These are phyloP conservation scores for Crotalus viridis DNA, from an alignment of 2,113 vertebrate species.

Conservation along the genomic window DNA sequence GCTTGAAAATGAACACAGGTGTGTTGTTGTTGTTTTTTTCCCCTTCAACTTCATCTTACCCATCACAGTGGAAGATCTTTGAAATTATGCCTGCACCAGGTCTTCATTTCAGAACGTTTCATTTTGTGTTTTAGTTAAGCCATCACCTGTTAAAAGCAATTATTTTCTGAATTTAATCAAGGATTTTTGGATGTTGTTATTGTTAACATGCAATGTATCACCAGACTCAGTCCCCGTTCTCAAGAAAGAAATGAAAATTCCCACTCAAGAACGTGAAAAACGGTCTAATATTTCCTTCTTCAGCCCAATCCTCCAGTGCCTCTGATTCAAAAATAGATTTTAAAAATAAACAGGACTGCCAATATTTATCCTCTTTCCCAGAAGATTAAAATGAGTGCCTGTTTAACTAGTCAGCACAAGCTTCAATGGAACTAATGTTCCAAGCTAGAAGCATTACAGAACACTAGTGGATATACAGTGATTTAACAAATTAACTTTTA, in stretches of 20 bases:
- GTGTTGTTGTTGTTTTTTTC: not conserved
- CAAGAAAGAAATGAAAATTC: not conserved
- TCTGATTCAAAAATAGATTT: not conserved
- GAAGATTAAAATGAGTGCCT: constrained; percentile 1
- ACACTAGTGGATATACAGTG: not conserved
- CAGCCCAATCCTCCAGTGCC: no score
- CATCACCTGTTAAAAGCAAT: not conserved
- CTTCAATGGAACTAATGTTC: not conserved
- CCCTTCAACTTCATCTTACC: not conserved
- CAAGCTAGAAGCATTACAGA: not conserved
- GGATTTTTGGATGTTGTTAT: not conserved
- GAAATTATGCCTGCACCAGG: not conserved
- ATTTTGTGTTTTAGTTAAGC: not conserved
- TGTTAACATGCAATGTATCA: not conserved
- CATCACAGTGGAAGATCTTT: not conserved
- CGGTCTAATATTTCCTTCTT: not conserved
- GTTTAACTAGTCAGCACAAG: not conserved
- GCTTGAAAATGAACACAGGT: not conserved
- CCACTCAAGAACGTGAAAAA: no score
- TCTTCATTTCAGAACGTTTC: no score
- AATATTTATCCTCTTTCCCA: constrained; percentile 30
- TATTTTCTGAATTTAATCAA: not conserved
- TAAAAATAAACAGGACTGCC: constrained; percentile 36
- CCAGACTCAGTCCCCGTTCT: not conserved
- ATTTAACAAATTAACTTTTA: no score